A percentile compares a stretch with the other conserved stretches of the same genome.
Evolutionary conservation across 2,797 vertebrate species (phyloP).

Genomic region (Coregonus suidteri): DNA sequence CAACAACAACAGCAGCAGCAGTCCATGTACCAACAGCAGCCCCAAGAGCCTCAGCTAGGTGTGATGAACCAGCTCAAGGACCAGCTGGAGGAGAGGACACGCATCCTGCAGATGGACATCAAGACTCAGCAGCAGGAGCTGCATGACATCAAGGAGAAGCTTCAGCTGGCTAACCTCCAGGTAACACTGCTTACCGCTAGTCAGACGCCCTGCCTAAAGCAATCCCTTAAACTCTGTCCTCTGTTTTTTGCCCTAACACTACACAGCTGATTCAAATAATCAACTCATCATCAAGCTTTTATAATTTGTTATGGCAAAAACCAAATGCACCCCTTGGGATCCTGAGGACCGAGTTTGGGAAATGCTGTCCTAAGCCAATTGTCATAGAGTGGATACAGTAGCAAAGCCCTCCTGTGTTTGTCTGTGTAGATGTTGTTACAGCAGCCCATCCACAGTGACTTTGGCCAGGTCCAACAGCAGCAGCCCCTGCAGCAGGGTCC

Average conservation of each 20-base stretch:
- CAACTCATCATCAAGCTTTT: too few species aligned
- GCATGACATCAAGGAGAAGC: constrained; percentile 86
- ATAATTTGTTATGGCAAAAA: too few species aligned
- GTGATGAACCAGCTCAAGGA: constrained; percentile 87
- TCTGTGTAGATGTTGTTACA: constrained; percentile 82
- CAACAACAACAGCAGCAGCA: constrained; percentile 59
- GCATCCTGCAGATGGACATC: constrained; percentile 85
- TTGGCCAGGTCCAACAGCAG: constrained; percentile 62
- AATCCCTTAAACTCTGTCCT: background rate
- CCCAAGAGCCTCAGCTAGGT: constrained; percentile 73
- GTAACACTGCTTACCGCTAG: constrained; percentile 60
- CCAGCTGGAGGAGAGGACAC: constrained; percentile 85
- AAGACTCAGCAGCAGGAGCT: constrained; percentile 85
- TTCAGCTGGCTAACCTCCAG: constrained; percentile 84
- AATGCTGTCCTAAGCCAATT: background rate
- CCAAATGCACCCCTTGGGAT: too few species aligned
- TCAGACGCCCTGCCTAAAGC: background rate
- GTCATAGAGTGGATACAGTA: background rate
- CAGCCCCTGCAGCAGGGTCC: constrained; percentile 67
- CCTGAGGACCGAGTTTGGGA: too few species aligned
- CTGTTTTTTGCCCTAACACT: too few species aligned
- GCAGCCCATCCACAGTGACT: constrained; percentile 68
- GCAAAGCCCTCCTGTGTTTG: background rate
- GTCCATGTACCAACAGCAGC: constrained; percentile 77
- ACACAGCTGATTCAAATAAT: too few species aligned